These are phyloP conservation scores for Pycnonotus jocosus DNA, from an alignment of 2,113 vertebrate genomes.

Conservation along the genomic window DNA sequence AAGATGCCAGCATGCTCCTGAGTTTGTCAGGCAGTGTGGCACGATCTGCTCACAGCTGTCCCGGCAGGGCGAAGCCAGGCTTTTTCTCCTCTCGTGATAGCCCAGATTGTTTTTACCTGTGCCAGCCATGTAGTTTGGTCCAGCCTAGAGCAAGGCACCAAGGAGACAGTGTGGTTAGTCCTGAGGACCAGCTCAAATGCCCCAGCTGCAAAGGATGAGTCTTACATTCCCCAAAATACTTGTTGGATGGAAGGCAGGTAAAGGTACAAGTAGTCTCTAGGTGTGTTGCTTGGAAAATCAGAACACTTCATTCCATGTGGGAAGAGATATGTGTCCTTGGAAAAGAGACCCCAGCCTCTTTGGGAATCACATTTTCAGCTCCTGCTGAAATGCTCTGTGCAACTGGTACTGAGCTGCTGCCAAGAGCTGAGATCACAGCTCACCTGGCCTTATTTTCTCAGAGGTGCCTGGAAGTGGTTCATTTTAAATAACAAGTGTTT, in stretches of 20 bases:
- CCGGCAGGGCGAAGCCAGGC: neutral
- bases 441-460: neutral
- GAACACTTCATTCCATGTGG: neutral
- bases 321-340: fast-evolving
- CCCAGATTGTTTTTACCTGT: neutral
- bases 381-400: neutral
- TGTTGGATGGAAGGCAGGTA: neutral
- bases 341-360: neutral
- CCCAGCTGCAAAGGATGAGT: neutral
- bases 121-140: neutral
- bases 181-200: neutral
- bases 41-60: neutral
- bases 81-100: neutral
- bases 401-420: fast-evolving
- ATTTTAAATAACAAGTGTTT: neutral
- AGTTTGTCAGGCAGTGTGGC: neutral
- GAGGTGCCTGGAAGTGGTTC: neutral
- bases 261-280: neutral
- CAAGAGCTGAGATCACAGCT: neutral
- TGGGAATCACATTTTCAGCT: neutral
- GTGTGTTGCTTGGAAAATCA: neutral
- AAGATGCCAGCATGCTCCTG: neutral
- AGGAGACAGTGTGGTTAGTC: neutral
- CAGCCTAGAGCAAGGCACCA: neutral
- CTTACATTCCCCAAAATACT: neutral